Percentiles rank a stretch among this genome's conserved stretches.
Conservation (phyloP, 2,113 vertebrate genomes). For the Gymnorhina tibicen region DNA sequence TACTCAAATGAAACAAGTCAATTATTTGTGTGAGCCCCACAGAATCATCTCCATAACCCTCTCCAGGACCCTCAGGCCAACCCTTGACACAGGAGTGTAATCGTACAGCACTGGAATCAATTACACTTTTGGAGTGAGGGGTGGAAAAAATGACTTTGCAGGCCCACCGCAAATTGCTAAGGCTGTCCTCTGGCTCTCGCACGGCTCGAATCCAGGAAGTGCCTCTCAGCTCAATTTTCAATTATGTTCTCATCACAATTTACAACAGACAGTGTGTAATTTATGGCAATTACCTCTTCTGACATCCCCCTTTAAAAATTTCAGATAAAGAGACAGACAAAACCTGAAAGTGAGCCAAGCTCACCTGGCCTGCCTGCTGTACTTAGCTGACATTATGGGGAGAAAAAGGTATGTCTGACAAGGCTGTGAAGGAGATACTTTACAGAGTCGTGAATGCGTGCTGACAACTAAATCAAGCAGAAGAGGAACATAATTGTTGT, state of each 20-base stretch:
- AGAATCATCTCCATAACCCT: constrained; percentile 40
- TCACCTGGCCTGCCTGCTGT: constrained; percentile 57
- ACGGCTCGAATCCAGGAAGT: constrained; percentile 18
- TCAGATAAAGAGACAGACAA: constrained; percentile 64
- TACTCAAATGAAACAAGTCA: constrained; percentile 26
- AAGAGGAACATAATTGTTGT: constrained; percentile 59
- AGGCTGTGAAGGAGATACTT: constrained; percentile 55
- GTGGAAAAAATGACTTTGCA: not conserved
- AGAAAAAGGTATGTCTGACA: constrained; percentile 29
- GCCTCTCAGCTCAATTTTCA: constrained; percentile 60
- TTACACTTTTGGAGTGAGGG: constrained; percentile 34
- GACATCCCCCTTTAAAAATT: constrained; percentile 52
- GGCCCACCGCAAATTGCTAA: not conserved
- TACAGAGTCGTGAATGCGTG: constrained; percentile 39
- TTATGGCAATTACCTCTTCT: constrained; percentile 64
- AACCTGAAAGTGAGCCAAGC: constrained; percentile 59
- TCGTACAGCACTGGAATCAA: not conserved
- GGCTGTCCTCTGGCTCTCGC: constrained; percentile 24
- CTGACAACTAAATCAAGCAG: constrained; percentile 72
- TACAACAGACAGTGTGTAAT: constrained; percentile 66
- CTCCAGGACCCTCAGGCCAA: constrained; percentile 48
- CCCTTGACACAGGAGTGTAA: constrained; percentile 6
- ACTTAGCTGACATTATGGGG: constrained; percentile 13
- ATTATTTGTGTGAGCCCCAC: constrained; percentile 31
- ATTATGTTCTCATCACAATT: constrained; percentile 57